Conservation (phyloP, 2,888 invertebrate genomes). For the Acanthosepion esculentum region DNA sequence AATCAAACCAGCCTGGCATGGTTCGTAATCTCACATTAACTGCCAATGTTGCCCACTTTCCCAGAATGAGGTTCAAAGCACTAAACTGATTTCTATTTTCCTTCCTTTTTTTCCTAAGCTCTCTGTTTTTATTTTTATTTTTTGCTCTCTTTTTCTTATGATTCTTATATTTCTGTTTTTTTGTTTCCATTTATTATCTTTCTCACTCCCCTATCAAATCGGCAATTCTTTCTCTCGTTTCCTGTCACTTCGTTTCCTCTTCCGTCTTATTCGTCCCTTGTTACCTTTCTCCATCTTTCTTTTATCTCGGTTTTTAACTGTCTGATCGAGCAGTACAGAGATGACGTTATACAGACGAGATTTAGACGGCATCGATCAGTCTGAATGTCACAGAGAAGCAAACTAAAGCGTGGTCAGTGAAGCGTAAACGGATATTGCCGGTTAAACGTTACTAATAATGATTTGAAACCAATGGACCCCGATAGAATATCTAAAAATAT, state of each 20-base stretch:
- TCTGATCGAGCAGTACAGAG: background rate
- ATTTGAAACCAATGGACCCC: background rate
- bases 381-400: background rate
- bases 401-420: background rate
- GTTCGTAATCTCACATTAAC: background rate
- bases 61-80: background rate
- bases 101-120: background rate
- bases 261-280: background rate
- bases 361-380: background rate
- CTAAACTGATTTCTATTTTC: background rate
- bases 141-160: background rate
- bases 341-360: background rate
- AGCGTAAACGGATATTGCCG: background rate
- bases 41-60: background rate
- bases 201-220: background rate
- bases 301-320: background rate
- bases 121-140: background rate
- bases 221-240: background rate
- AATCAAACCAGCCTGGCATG: background rate
- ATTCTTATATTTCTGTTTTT: too few species aligned
- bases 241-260: background rate
- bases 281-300: background rate
- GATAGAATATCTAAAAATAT: background rate
- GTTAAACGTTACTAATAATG: background rate
- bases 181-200: background rate